phyloP scores from a whole-genome alignment of 2,113 vertebrate genomes.

The Paraplagusia blochii region DNA sequence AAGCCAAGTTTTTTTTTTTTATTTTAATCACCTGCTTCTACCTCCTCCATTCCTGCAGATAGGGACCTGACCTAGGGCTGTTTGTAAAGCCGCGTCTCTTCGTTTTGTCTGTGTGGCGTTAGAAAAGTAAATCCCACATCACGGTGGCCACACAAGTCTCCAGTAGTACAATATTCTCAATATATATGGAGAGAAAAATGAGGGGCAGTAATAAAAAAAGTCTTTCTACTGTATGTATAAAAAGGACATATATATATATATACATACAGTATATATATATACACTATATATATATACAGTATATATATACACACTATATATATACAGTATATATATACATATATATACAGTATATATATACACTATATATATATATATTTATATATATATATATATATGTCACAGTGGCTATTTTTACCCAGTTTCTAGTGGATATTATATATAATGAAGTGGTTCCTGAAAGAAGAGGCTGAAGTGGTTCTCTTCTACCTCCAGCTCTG shows the following conservation, averaged over 20 bases:
- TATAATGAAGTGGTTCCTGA: constrained; percentile 55
- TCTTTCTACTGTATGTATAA: constrained; percentile 20
- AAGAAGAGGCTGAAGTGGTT: constrained; percentile 49
- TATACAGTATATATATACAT: no score
- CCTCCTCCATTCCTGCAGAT: constrained; percentile 45
- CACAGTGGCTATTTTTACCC: constrained; percentile 45
- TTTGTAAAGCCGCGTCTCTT: constrained; percentile 24
- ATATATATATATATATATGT: background rate
- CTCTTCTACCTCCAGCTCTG: constrained; percentile 70
- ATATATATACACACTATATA: no score
- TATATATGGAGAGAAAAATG: background rate
- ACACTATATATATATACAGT: constrained; percentile 9
- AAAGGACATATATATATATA: no score
- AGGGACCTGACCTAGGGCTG: constrained; percentile 34
- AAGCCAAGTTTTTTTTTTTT: constrained; percentile 15
- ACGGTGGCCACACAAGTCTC: constrained; percentile 8
- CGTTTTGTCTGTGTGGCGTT: constrained; percentile 16
- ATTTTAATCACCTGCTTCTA: constrained; percentile 17
- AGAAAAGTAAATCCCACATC: constrained; percentile 11
- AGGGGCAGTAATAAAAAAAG: background rate
- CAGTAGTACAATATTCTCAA: background rate
- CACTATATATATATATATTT: no score
- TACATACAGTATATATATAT: no score
- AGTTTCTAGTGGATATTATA: constrained; percentile 56
- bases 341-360: constrained; percentile 8